Conservation (phyloP, 2,888 invertebrate genomes). For the Brachylomia viminalis region DNA sequence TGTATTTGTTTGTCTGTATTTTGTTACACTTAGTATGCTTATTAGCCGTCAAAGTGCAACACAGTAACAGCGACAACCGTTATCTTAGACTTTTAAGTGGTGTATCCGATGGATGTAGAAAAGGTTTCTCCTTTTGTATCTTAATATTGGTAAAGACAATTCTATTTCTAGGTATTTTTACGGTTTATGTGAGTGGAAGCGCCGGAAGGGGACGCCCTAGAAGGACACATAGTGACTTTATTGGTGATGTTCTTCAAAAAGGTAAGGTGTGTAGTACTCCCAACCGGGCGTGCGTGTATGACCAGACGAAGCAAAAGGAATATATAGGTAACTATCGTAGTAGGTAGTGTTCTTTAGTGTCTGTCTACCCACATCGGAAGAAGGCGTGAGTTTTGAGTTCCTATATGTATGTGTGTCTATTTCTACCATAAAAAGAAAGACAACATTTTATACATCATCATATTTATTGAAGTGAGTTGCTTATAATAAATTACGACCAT, state of each 20-base stretch:
- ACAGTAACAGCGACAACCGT: background rate
- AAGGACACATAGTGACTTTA: background rate
- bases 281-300: too few relatives aligned
- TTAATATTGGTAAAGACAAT: background rate
- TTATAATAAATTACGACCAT: conserved; percentile 81
- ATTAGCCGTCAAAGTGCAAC: background rate
- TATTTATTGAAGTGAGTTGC: conserved; percentile 86
- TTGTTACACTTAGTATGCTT: background rate
- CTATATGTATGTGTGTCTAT: background rate
- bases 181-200: background rate
- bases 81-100: background rate
- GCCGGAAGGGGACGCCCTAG: too few relatives aligned
- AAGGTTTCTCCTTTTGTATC: background rate
- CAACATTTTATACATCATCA: conserved; percentile 75
- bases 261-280: background rate
- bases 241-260: background rate
- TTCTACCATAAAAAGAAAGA: conserved; percentile 60
- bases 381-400: background rate
- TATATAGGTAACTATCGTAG: background rate
- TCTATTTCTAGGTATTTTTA: background rate
- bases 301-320: background rate
- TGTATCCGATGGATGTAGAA: background rate
- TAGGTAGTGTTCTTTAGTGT: background rate
- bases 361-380: background rate
- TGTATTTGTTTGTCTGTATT: background rate